Evolutionary conservation across 2,888 invertebrate genomes (phyloP).

Genomic region (Trichopria drosophilae): DNA sequence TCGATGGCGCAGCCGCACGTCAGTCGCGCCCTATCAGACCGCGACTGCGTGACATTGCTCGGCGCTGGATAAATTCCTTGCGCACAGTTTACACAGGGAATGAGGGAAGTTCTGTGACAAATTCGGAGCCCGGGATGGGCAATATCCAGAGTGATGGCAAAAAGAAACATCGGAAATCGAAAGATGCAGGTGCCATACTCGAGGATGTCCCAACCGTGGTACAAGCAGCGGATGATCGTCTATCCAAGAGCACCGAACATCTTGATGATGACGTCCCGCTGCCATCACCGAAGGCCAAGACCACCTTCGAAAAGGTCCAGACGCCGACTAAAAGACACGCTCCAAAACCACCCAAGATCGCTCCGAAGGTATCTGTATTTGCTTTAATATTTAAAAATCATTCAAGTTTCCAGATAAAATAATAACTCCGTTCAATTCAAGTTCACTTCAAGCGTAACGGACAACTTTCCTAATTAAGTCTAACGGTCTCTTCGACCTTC

Average conservation of each 20-base stretch:
- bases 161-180: constrained; percentile 44
- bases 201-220: constrained; percentile 6
- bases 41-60: constrained; percentile 45
- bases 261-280: constrained; percentile 28
- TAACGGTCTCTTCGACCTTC: no score
- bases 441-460: no score
- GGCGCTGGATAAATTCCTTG: constrained; percentile 45
- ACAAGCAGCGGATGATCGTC: no score
- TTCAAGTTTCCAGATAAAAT: no score
- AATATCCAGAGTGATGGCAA: constrained; percentile 55
- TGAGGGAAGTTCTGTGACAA: constrained; percentile 10
- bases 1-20: constrained; percentile 43
- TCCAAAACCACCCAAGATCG: constrained; percentile 43
- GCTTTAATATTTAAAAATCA: neutral
- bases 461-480: no score
- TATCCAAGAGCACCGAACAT: constrained; percentile 29
- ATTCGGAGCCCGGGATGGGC: constrained; percentile 45
- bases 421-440: no score
- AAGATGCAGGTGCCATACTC: constrained; percentile 31
- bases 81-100: constrained; percentile 35
- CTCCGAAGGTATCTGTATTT: constrained; percentile 34
- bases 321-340: constrained; percentile 48
- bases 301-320: constrained; percentile 43
- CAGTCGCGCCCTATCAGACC: constrained; percentile 33
- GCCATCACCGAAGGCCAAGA: constrained; percentile 10